Conservation (phyloP, 2,888 invertebrate species). For the Leptogaster cylindrica region DNA sequence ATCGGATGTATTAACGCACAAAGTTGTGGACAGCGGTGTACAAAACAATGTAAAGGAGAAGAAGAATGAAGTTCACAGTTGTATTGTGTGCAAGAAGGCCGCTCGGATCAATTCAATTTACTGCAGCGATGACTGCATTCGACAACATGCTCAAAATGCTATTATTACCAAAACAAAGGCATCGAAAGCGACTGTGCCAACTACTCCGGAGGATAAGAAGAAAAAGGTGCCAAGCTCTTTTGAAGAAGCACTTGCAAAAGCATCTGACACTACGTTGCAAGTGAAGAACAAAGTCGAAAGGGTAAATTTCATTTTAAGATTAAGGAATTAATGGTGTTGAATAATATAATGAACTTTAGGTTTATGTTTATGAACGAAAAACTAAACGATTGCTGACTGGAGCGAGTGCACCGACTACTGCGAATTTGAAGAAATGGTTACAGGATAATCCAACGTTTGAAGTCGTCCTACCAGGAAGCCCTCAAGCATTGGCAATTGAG, state of each 20-base stretch:
- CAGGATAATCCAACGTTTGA: constrained; percentile 87
- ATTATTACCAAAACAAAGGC: constrained; percentile 49
- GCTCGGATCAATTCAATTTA: constrained; percentile 84
- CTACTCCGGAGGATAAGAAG: constrained; percentile 52
- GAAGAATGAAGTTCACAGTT: no score
- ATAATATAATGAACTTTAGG: constrained; percentile 52
- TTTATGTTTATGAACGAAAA: constrained; percentile 84
- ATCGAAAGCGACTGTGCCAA: constrained; percentile 52
- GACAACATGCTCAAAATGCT: constrained; percentile 81
- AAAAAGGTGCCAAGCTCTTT: constrained; percentile 58
- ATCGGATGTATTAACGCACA: background rate
- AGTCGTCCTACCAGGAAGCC: constrained; percentile 74
- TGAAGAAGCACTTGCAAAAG: constrained; percentile 58
- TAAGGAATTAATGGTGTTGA: background rate
- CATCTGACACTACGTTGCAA: constrained; percentile 52
- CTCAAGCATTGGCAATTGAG: constrained; percentile 60
- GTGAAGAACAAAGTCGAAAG: constrained; percentile 57
- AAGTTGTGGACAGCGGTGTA: no score
- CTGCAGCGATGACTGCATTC: constrained; percentile 87
- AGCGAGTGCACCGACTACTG: constrained; percentile 81
- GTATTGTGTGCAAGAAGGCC: constrained; percentile 79
- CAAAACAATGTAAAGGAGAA: constrained; percentile 9
- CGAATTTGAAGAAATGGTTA: constrained; percentile 82
- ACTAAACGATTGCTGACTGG: constrained; percentile 78
- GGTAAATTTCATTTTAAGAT: constrained; percentile 50